phyloP scores from a whole-genome alignment of 2,888 invertebrate genomes.

The Caenorhabditis sp. region DNA sequence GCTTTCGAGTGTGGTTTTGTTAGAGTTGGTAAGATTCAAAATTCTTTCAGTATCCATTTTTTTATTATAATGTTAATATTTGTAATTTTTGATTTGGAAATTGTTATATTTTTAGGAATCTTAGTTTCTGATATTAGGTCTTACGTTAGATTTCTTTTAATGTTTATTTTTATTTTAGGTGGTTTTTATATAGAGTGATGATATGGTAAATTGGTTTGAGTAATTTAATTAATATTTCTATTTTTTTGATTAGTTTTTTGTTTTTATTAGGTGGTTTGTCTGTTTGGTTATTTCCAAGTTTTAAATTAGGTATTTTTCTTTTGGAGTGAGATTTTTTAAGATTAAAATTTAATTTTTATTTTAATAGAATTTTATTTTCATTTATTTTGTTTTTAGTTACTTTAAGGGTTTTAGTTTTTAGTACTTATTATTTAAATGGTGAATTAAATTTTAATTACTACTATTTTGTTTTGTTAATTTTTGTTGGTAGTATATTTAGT shows the following conservation, averaged over 20 bases:
- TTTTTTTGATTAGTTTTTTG: constrained; percentile 53
- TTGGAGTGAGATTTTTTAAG: constrained; percentile 56
- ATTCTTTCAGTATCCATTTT: constrained; percentile 60
- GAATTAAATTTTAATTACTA: constrained; percentile 60
- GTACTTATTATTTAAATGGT: constrained; percentile 53
- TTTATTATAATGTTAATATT: constrained; percentile 57
- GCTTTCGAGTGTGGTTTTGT: constrained; percentile 57
- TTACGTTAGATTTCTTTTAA: constrained; percentile 48
- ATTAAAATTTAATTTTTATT: constrained; percentile 58
- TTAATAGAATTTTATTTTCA: constrained; percentile 57
- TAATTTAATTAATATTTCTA: constrained; percentile 60
- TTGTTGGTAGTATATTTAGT: constrained; percentile 56
- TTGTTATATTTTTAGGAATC: constrained; percentile 57
- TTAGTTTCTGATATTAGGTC: constrained; percentile 46
- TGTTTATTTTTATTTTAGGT: constrained; percentile 56
- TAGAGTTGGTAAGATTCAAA: constrained; percentile 54
- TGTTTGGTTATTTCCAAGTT: constrained; percentile 29
- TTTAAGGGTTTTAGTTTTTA: constrained; percentile 54
- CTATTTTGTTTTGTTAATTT: constrained; percentile 55
- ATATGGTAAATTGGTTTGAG: constrained; percentile 58
- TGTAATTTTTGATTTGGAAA: constrained; percentile 57
- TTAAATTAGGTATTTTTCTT: constrained; percentile 77
- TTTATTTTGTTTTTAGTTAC: constrained; percentile 59
- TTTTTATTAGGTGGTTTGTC: constrained; percentile 41
- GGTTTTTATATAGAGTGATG: constrained; percentile 61